A percentile compares a stretch with the other conserved stretches of the same genome.
phyloP scores from a whole-genome alignment of 2,113 vertebrate genomes.

The Limnothrissa miodon region DNA sequence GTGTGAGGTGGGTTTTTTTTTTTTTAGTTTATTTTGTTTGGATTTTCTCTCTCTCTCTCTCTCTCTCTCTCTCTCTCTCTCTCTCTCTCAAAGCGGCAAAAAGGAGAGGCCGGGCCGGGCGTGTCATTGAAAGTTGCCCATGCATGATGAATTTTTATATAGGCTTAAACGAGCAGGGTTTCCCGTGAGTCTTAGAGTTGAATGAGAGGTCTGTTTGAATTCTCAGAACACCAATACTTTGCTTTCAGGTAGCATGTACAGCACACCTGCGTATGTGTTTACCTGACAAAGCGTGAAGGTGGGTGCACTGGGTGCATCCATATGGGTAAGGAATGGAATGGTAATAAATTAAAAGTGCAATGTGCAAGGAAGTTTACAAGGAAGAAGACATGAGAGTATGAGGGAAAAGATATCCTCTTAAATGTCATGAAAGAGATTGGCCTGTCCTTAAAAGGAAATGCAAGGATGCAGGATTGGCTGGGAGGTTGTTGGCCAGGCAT shows the following conservation, averaged over 20 bases:
- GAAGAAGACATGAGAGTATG: constrained; percentile 34
- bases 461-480: constrained; percentile 71
- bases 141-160: background rate
- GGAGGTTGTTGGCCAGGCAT: constrained; percentile 61
- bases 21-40: background rate
- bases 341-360: no score
- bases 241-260: background rate
- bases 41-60: background rate
- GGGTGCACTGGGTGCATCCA: background rate
- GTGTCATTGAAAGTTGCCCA: constrained; percentile 10
- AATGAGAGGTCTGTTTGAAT: background rate
- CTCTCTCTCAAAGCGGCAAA: background rate
- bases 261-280: background rate
- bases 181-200: background rate
- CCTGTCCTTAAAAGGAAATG: constrained; percentile 89
- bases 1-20: background rate
- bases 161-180: background rate
- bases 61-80: background rate
- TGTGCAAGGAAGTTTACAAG: background rate
- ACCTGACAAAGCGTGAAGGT: background rate
- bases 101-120: background rate
- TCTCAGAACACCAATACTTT: background rate
- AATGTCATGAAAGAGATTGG: constrained; percentile 59
- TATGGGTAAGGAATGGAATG: background rate
- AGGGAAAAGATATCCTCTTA: constrained; percentile 42